Evolutionary conservation across 2,797 vertebrate genomes (phyloP), one percentile per base, ranked within the genome.

Genomic region (Malacoraja senta): DNA sequence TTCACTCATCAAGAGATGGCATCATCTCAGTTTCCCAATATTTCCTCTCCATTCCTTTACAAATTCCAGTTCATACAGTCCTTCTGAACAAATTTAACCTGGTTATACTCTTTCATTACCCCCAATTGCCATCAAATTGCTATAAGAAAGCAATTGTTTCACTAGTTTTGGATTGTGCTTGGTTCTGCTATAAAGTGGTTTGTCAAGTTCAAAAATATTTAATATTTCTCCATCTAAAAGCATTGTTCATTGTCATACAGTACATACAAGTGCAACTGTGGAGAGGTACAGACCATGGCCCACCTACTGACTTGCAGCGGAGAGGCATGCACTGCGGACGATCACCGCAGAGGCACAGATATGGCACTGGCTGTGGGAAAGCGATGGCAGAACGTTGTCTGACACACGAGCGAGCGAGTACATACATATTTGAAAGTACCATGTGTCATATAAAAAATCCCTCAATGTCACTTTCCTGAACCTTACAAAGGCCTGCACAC

Each of bases 391-490:
- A 44, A 44, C 2, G 44, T 44, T 44, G 44, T 44, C 44, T 44
- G 44, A 44, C 44, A 44, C 44, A 44, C 44, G 44, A 44, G 38
- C 1, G 1, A 38, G 44, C 44, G 44, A 44, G 44, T 44, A 2
- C 44, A 44, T 44, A 44, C 1, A 44, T 44, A 44, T 53, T 81
- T 81, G 79, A 44, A 53, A 53, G 79, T 7, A 53, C 24, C 8
- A 6, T 21, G 17, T 81, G 7, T 32, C 79, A 81, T 2, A 21
- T 81, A 9, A 81, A 53, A 44, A 80, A 80, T 8, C 35, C 15
- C 17, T 65, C 84, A 88, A 63, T 13, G 84, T 88, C 58, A 88
- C 29, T 88, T 88, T 88, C 61, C 63, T 17, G 63, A 65, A 86
- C 44, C 6, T 53, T 53, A 53, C 44, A n/a, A 29, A 19, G 29